Base-by-base conservation (phyloP, 2,113 vertebrate genomes). In the Sterna hirundo region DNA sequence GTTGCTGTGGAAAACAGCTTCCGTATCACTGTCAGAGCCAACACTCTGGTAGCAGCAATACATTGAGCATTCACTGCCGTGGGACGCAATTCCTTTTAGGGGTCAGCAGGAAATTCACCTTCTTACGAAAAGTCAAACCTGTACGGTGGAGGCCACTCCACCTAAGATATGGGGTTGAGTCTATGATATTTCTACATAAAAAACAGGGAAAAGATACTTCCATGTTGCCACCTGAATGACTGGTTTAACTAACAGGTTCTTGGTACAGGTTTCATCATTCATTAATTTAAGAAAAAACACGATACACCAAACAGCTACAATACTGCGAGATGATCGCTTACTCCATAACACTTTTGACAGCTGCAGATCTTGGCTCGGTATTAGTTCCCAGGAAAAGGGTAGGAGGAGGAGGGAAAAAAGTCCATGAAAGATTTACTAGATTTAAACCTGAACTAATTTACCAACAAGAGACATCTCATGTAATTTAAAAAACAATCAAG, bases 21-120 rank as follows among this genome's bases (percentile, higher is more conserved):
- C 83, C 61, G 21, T 4, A 2, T 1, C 38, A 18, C 71, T 47
- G n/a, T 20, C 62, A 57, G 1, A 52, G 49, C n/a, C n/a, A 64
- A 21, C 26, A 5, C 4, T 8, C 64, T 12, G 18, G 29, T 19
- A 49, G 38, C 68, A 86, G 27, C 46, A 20, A 8, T 34, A 10
- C 17, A 6, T 0, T 30, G 7, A 34, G 36, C 15, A 5, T 13
- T 13, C 57, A 23, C 62, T 77, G 54, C 0, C 36, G 54, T 36
- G 49, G 15, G 2, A 6, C n/a, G 10, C 2, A 64, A 6, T 19
- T 65, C 47, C 36, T 65, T 38, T 26, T 3, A 58, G 65, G 65
- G 54, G 64, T 52, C 74, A 90, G 69, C 55, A 87, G 25, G 27
- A 60, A 90, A 88, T 13, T 17, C 46, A 42, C 17, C 22, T 1